Conservation (phyloP, 2,113 vertebrate species). For the Poeciliopsis prolifica region DNA sequence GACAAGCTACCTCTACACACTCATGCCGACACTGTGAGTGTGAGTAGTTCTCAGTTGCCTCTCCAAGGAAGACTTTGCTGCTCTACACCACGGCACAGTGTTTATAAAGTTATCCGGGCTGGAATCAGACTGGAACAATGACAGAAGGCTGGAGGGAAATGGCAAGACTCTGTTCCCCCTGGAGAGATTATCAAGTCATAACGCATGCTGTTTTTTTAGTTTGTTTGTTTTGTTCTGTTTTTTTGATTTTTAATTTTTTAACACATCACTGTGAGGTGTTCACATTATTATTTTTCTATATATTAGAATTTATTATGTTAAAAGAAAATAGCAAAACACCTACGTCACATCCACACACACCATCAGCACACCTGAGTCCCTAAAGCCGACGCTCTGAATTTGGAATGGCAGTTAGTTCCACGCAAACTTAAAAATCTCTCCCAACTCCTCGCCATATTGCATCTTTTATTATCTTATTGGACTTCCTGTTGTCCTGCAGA, state of each 20-base stretch:
- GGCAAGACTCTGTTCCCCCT: conserved; percentile 62
- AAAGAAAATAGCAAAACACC: conserved; percentile 71
- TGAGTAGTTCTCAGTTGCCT: conserved; percentile 72
- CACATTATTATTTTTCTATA: conserved; percentile 75
- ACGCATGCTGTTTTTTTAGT: conserved; percentile 66
- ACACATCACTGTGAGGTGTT: conserved; percentile 78
- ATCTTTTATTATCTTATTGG: conserved; percentile 34
- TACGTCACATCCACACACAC: conserved; percentile 68
- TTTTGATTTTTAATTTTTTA: conserved; percentile 31
- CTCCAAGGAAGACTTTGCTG: conserved; percentile 76
- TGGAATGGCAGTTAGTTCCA: conserved; percentile 74
- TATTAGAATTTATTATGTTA: conserved; percentile 71
- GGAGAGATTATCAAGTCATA: conserved; percentile 73
- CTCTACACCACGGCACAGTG: conserved; percentile 78
- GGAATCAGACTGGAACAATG: conserved; percentile 64
- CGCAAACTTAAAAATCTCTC: conserved; percentile 72
- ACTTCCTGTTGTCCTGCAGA: conserved; percentile 25
- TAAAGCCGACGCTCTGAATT: conserved; percentile 62
- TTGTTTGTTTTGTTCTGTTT: neutral
- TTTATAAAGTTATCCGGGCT: conserved; percentile 68
- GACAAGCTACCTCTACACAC: conserved; percentile 73
- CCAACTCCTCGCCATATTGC: conserved; percentile 40
- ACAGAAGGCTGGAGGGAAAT: conserved; percentile 62
- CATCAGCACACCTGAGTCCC: conserved; percentile 74
- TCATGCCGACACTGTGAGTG: conserved; percentile 71